phyloP scores from a whole-genome alignment of 1,140 invertebrate genomes.

The Odontomachus brunneus region DNA sequence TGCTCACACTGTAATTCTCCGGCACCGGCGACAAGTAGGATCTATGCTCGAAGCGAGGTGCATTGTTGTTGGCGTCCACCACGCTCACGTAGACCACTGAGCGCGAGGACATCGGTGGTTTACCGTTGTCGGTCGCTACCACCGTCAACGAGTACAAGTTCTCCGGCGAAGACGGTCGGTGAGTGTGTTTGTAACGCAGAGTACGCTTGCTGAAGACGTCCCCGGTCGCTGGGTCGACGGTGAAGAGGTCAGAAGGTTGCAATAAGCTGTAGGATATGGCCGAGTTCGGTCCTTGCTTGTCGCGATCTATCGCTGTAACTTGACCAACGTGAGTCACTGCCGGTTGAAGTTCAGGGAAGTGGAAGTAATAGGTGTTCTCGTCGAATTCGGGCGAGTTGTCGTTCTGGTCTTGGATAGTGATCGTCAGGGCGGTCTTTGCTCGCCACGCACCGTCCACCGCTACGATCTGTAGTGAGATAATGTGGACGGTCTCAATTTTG shows the following conservation, averaged over 20 bases:
- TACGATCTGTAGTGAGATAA: slow-evolving; percentile 68
- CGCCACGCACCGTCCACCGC: slow-evolving; percentile 96
- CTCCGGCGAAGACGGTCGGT: slow-evolving; percentile 92
- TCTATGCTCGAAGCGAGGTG: slow-evolving; percentile 91
- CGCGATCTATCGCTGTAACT: slow-evolving; percentile 94
- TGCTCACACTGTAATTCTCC: slow-evolving; percentile 89
- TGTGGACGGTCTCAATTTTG: not conserved
- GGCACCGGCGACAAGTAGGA: slow-evolving; percentile 94
- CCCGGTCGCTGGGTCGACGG: slow-evolving; percentile 95
- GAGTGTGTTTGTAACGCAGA: slow-evolving; percentile 93
- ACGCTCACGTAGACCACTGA: slow-evolving; percentile 94
- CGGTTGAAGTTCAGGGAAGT: slow-evolving; percentile 94
- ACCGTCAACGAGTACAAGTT: slow-evolving; percentile 95
- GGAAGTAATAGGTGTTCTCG: slow-evolving; percentile 94
- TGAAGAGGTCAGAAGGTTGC: slow-evolving; percentile 95
- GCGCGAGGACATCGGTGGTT: slow-evolving; percentile 95
- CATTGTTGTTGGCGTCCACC: slow-evolving; percentile 95
- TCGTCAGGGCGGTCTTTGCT: slow-evolving; percentile 94
- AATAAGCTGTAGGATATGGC: slow-evolving; percentile 96
- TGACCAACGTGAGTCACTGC: slow-evolving; percentile 94
- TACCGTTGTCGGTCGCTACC: slow-evolving; percentile 96
- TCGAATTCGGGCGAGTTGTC: slow-evolving; percentile 97
- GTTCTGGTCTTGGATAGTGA: slow-evolving; percentile 97
- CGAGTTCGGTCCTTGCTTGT: slow-evolving; percentile 97
- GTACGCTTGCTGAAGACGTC: slow-evolving; percentile 94